Evolutionary conservation across 2,113 vertebrate species (phyloP), one percentile per base, ranked within the genome.

Genomic region (Malurus cyaneus): DNA sequence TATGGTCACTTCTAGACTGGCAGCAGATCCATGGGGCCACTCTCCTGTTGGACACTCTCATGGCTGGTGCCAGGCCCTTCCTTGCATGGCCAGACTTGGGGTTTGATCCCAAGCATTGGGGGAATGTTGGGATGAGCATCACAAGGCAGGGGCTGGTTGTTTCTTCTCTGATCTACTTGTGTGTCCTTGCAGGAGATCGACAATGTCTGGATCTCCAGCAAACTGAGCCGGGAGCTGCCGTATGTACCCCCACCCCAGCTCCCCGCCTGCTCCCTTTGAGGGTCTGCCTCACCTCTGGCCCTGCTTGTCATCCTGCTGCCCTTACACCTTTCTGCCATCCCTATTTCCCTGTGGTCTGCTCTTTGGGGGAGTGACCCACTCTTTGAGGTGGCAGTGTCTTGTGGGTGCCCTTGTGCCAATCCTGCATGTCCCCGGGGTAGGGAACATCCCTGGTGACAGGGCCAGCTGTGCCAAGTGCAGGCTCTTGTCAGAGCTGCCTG

Each of bases 201-300:
- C 97, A 98, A 96, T 89, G 83, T 99, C 97, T 99, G 99, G 99
- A 98, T 99, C 95, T 99, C 99, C 96, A 99, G 99, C 96, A 99
- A 99, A 97, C 98, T 99, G 70, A 99, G 99, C 94, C 98, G 98
- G 64, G 98, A 99, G 93, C 97, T 99, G 92, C 99, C 99, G 99
- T 99, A 97, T 93, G 99, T 99, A 96, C 46, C 65, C 11, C n/a
- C 0, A 6, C 36, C 34, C 67, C 93, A 24, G 15, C 79, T 32
- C 15, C 29, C 21, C 72, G 34, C n/a, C 70, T 53, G 31, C 53
- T 88, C 15, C 42, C 26, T 31, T 56, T n/a, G 46, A 16, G 76
- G 17, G 15, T 50, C 62, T 93, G 74, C 7, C 46, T 86, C 28
- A 53, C 10, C 46, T 59, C 29, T 62, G 13, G 3, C 59, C 64